These are phyloP conservation scores for Poecilia velifera DNA, from an alignment of 2,797 vertebrate species.

Conservation along the genomic window DNA sequence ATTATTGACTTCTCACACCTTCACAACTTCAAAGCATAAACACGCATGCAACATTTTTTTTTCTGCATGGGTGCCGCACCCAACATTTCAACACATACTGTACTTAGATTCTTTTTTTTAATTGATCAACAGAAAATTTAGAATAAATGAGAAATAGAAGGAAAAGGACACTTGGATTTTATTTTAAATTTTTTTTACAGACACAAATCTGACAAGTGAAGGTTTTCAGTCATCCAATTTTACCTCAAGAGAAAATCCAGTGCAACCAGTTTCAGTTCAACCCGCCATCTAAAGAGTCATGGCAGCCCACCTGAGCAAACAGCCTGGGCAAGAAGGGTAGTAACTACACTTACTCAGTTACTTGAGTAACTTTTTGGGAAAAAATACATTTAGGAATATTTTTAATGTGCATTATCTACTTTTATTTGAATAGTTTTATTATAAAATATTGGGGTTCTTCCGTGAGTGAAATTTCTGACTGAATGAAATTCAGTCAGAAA, in stretches of 20 bases:
- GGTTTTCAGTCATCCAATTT: neutral
- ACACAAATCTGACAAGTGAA: neutral
- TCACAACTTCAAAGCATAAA: slow-evolving; percentile 2
- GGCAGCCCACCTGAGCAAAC: neutral
- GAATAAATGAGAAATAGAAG: neutral
- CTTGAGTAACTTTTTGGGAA: no score
- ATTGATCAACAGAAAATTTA: neutral
- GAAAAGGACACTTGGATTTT: neutral
- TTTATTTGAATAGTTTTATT: no score
- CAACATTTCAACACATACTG: neutral
- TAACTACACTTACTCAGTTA: no score
- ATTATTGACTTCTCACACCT: slow-evolving; percentile 17
- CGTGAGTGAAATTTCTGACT: no score
- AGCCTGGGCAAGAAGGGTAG: neutral
- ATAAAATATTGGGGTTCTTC: no score
- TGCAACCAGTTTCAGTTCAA: neutral
- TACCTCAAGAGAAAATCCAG: neutral
- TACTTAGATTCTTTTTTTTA: neutral
- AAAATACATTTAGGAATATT: no score
- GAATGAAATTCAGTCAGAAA: no score
- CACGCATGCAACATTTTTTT: neutral
- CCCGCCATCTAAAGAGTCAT: neutral
- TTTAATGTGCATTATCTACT: no score
- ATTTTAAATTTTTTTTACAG: neutral
- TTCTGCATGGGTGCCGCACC: neutral